These are phyloP conservation scores for Lycaena phlaeas DNA, from an alignment of 2,888 invertebrate species.

Conservation along the genomic window DNA sequence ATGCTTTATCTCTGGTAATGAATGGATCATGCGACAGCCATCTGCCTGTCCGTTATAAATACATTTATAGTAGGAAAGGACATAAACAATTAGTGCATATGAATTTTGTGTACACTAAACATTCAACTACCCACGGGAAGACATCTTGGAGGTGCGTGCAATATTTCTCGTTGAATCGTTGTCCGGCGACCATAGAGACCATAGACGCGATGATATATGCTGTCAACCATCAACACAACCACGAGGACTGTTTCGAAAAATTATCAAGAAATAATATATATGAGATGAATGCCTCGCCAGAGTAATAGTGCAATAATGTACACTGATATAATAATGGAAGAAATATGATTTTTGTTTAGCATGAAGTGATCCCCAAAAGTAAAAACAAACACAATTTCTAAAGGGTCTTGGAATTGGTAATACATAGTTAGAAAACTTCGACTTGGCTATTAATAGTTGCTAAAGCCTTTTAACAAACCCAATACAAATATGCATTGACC, in stretches of 20 bases:
- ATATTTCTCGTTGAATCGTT: slow-evolving; percentile 65
- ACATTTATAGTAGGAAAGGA: slow-evolving; percentile 68
- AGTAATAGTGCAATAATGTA: slow-evolving; percentile 27
- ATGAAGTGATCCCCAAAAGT: too few relatives aligned
- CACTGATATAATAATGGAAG: too few relatives aligned
- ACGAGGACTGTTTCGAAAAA: slow-evolving; percentile 64
- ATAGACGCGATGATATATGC: slow-evolving; percentile 65
- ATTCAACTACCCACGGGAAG: slow-evolving; percentile 66
- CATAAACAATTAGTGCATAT: slow-evolving; percentile 68
- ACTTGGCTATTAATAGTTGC: too few relatives aligned
- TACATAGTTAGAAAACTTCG: too few relatives aligned
- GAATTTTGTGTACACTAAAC: slow-evolving; percentile 70
- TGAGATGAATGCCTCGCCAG: slow-evolving; percentile 58
- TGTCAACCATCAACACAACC: slow-evolving; percentile 64
- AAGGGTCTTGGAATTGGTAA: too few relatives aligned
- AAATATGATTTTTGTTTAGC: too few relatives aligned
- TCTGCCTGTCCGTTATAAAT: slow-evolving; percentile 58
- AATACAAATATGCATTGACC: too few relatives aligned
- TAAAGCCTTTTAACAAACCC: too few relatives aligned
- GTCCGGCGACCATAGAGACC: slow-evolving; percentile 67
- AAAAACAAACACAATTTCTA: too few relatives aligned
- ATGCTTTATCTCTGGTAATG: slow-evolving; percentile 59
- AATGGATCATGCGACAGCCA: slow-evolving; percentile 51
- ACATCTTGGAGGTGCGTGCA: slow-evolving; percentile 69
- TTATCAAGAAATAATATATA: slow-evolving; percentile 60